Base-by-base conservation (phyloP, 1,140 invertebrate genomes). In the Eurosta solidaginis region DNA sequence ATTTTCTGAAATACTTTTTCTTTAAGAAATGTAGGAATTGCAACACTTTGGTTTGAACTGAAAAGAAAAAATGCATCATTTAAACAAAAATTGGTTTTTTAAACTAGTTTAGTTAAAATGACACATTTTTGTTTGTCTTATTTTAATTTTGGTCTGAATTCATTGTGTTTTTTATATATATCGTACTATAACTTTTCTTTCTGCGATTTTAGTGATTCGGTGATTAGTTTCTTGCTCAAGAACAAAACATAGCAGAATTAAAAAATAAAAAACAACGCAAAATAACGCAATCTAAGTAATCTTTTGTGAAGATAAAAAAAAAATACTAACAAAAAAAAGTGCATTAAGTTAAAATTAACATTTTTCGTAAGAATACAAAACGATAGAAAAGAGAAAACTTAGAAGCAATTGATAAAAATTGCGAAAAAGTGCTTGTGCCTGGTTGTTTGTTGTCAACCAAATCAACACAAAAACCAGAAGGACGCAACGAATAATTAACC, bases 401-500 rank as follows among this genome's bases (percentile, higher is more conserved):
- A 36, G 22, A 68, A 68, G 20, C 59, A n/a, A n/a, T 36, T 68
- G 29, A 68, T 20, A 68, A 33, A 40, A 40, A 36, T n/a, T n/a
- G n/a, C n/a, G 59, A 68, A 68, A 68, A 68, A 68, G 59, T 68
- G 59, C 33, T 40, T 52, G 25, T n/a, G 59, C n/a, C 33, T 68
- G 59, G n/a, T 27, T 68, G 59, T 9, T 33, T 68, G 59, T 68
- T 68, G 59, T 68, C 59, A 68, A 68, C 59, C 59, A 68, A 59
- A 33, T 33, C 29, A 29, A 59, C 54, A 29, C 54, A 59, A 59
- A 59, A 14, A 59, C 22, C 27, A 10, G 54, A 59, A 27, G 10
- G 36, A 59, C 54, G 59, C 59, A 68, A n/a, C 33, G 59, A 40
- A 68, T 17, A 47, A n/a, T 17, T 17, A 6, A 40, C 36, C 36